Evolutionary conservation across 1,140 invertebrate genomes (phyloP).

Genomic region (Aphelenchoides besseyi): DNA sequence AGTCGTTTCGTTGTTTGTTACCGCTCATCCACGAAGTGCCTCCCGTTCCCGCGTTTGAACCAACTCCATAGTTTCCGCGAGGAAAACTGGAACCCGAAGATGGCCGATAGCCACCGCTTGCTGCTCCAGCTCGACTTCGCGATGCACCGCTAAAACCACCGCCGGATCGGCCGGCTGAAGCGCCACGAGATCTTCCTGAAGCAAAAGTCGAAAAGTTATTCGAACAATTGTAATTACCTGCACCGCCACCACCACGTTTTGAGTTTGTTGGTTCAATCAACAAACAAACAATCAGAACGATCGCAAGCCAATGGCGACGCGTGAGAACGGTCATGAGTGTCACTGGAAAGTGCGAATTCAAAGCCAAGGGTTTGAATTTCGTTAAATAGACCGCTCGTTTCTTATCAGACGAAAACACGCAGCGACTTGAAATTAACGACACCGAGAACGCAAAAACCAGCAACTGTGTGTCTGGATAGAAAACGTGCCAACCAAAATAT

Average conservation of each 20-base stretch:
- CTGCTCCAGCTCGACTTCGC: not conserved
- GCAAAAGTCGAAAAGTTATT: not conserved
- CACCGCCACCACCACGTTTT: conserved; percentile 10
- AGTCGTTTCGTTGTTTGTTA: not conserved
- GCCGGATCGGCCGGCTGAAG: not conserved
- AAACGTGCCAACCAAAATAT: too few relatives aligned
- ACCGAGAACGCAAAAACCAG: too few relatives aligned
- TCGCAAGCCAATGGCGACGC: conserved; percentile 13
- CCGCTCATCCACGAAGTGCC: not conserved
- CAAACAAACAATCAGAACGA: conserved; percentile 18
- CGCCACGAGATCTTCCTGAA: not conserved
- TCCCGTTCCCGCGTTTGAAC: not conserved
- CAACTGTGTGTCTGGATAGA: too few relatives aligned
- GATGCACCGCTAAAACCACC: not conserved
- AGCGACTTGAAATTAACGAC: too few relatives aligned
- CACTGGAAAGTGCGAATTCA: too few relatives aligned
- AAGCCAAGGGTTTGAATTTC: too few relatives aligned
- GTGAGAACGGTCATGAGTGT: not conserved
- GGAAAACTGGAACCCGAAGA: not conserved
- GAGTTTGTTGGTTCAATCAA: conserved; percentile 6
- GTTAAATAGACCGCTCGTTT: too few relatives aligned
- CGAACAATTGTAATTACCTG: not conserved
- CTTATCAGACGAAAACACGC: not conserved
- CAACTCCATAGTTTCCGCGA: conserved; percentile 3
- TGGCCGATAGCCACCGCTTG: not conserved